Percentiles rank a stretch among this genome's conserved stretches.
These are phyloP conservation scores for Cepaea hortensis DNA, from an alignment of 2,888 invertebrate genomes.

Conservation along the genomic window DNA sequence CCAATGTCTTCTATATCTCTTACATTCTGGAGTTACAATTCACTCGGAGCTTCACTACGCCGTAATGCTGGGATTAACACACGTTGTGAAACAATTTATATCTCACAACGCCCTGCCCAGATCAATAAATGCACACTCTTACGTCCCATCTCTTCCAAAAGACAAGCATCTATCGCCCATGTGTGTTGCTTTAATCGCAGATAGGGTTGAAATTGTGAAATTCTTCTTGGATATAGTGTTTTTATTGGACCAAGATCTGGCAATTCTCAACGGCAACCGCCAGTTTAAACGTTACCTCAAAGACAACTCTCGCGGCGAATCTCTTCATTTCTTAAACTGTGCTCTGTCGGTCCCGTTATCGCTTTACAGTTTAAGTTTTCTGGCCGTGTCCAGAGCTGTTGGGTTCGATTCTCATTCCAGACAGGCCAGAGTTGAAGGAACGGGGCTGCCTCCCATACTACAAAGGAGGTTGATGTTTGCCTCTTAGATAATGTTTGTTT, in stretches of 20 bases:
- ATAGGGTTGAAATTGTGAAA: constrained; percentile 12
- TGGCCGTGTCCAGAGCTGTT: constrained; percentile 15
- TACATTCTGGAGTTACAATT: constrained; percentile 8
- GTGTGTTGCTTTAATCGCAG: constrained; percentile 9
- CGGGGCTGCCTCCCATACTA: constrained; percentile 10
- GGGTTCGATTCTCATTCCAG: constrained; percentile 26
- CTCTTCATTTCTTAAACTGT: constrained; percentile 19
- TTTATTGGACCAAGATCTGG: constrained; percentile 11
- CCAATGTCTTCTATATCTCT: constrained; percentile 6
- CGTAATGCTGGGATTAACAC: constrained; percentile 7
- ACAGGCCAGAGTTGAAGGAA: not conserved
- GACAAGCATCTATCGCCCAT: not conserved
- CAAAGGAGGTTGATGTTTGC: constrained; percentile 6
- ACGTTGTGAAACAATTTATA: constrained; percentile 12
- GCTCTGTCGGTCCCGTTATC: not conserved
- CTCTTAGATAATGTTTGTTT: not conserved
- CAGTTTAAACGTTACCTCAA: not conserved
- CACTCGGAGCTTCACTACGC: constrained; percentile 35
- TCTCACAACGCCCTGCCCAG: not conserved
- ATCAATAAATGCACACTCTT: not conserved
- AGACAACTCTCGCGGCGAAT: constrained; percentile 5
- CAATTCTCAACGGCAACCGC: not conserved
- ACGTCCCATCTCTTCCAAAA: constrained; percentile 19
- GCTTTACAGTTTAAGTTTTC: not conserved
- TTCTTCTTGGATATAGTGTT: constrained; percentile 19